phyloP scores from a whole-genome alignment of 2,113 vertebrate genomes.

The Tyto alba region DNA sequence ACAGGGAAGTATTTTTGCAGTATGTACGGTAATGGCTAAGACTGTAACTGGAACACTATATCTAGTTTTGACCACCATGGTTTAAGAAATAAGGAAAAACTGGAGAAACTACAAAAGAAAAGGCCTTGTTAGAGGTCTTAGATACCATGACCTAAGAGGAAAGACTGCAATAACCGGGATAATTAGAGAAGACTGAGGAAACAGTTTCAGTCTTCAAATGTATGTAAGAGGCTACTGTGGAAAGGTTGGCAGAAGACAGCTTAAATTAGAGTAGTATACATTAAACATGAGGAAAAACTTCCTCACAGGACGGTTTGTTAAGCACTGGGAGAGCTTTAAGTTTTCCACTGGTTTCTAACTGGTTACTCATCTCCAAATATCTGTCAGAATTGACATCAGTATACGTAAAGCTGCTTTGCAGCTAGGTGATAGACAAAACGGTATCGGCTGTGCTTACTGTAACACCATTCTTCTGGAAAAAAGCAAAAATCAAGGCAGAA shows the following conservation, averaged over 20 bases:
- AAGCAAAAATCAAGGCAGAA: neutral
- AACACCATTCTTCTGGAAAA: neutral
- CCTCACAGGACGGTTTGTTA: neutral
- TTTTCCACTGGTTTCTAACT: neutral
- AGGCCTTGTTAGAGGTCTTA: neutral
- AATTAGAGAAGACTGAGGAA: neutral
- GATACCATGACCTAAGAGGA: neutral
- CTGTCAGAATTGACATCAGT: neutral
- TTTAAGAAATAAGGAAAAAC: neutral
- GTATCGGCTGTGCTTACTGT: neutral
- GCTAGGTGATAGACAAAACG: neutral
- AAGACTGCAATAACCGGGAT: neutral
- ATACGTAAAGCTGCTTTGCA: neutral
- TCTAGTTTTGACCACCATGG: neutral
- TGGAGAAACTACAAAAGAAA: neutral
- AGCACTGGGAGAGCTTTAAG: neutral
- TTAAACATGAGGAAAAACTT: neutral
- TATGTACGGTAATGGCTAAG: neutral
- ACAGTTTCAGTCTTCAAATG: neutral
- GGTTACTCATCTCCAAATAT: neutral
- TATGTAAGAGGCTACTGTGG: neutral
- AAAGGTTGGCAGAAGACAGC: neutral
- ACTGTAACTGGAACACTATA: neutral
- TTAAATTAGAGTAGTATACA: neutral
- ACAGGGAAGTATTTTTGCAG: neutral